Percentiles rank a stretch among this genome's conserved stretches.
Evolutionary conservation across 2,888 invertebrate species (phyloP).

Genomic region (Agrotis exclamationis): DNA sequence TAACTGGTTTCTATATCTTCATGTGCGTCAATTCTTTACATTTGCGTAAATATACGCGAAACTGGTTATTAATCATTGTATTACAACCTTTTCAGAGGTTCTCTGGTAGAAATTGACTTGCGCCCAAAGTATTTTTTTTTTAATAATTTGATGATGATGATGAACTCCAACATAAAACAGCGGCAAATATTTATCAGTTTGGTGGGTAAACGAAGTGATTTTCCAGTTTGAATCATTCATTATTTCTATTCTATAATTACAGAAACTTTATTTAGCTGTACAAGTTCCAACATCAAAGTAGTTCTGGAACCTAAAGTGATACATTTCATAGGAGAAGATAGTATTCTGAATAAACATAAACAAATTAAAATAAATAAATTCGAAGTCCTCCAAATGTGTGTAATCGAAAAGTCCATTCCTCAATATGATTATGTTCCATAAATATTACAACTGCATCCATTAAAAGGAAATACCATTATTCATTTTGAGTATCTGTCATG

Average conservation of each 20-base stretch:
- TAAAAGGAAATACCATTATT: not conserved
- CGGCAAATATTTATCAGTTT: conserved; percentile 10
- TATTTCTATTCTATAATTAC: conserved; percentile 26
- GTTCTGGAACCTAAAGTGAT: conserved; percentile 43
- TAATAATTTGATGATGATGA: conserved; percentile 6
- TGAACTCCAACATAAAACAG: conserved; percentile 18
- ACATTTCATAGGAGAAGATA: conserved; percentile 39
- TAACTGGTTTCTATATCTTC: conserved; percentile 22
- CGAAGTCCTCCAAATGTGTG: conserved; percentile 21
- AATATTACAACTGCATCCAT: conserved; percentile 3
- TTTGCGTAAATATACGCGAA: conserved; percentile 14
- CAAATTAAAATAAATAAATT: conserved; percentile 51
- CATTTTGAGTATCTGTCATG: not conserved
- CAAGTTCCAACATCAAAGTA: conserved; percentile 41
- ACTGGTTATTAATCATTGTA: conserved; percentile 22
- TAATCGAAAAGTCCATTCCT: conserved; percentile 14
- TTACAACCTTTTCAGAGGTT: not conserved
- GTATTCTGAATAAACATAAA: conserved; percentile 54
- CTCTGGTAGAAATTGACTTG: not conserved
- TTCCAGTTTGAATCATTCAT: conserved; percentile 14
- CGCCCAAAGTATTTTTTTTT: not conserved
- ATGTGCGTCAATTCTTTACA: conserved; percentile 10
- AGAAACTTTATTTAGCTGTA: conserved; percentile 26
- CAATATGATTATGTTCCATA: conserved; percentile 2
- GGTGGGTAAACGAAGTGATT: not conserved